Evolutionary conservation across 2,797 vertebrate species (phyloP).

Genomic region (Hapalemur alaotrensis): DNA sequence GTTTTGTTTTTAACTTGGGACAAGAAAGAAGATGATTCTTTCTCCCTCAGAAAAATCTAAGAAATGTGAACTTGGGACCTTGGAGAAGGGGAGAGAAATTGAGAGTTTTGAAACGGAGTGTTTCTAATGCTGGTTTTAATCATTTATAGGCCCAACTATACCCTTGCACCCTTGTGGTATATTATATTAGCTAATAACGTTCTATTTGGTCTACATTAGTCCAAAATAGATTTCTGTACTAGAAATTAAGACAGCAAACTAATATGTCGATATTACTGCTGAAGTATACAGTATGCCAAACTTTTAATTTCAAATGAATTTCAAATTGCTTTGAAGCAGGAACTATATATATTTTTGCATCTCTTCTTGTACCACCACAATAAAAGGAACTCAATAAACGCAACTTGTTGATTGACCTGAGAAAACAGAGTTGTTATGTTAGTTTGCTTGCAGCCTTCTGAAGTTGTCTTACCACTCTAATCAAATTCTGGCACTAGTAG

Average conservation of each 20-base stretch:
- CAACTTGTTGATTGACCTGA: neutral
- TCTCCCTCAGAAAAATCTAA: neutral
- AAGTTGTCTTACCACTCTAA: neutral
- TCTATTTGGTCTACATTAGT: neutral
- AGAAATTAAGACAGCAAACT: neutral
- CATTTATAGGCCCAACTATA: neutral
- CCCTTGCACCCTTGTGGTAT: neutral
- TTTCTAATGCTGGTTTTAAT: neutral
- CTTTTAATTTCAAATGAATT: neutral
- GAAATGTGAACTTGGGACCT: neutral
- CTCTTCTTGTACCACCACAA: neutral
- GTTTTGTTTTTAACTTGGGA: neutral
- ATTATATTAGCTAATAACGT: neutral
- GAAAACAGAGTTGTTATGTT: neutral
- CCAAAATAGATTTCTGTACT: neutral
- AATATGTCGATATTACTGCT: neutral
- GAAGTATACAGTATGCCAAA: neutral
- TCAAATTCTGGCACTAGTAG: neutral
- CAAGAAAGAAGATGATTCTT: neutral
- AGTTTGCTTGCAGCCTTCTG: neutral
- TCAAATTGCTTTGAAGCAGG: neutral
- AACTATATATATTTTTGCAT: neutral
- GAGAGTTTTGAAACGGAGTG: neutral
- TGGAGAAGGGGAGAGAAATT: neutral
- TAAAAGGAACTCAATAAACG: neutral